Percentiles rank a stretch among this genome's conserved stretches.
Evolutionary conservation across 2,113 vertebrate genomes (phyloP).

Genomic region (Cygnus buccinator): DNA sequence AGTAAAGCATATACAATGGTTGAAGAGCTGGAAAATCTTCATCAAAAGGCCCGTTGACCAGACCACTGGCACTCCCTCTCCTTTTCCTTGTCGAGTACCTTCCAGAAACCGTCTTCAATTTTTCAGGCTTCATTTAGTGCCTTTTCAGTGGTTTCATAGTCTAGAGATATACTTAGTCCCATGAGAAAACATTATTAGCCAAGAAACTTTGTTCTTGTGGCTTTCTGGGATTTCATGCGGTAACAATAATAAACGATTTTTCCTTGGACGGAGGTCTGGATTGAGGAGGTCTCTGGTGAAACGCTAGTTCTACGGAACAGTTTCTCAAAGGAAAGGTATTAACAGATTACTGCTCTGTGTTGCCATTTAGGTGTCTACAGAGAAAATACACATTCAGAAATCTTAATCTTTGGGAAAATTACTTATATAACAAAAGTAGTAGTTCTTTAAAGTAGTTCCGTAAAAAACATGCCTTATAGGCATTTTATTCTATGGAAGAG

Average conservation of each 20-base stretch:
- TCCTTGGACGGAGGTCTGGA: background rate
- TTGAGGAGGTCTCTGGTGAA: slow-evolving; percentile 15
- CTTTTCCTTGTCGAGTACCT: background rate
- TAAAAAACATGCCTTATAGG: background rate
- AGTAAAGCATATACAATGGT: background rate
- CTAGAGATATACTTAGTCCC: background rate
- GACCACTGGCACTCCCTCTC: background rate
- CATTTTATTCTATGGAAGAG: background rate
- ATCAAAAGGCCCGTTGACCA: background rate
- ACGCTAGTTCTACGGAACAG: background rate
- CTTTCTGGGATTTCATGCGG: background rate
- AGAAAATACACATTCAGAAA: background rate
- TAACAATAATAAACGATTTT: background rate
- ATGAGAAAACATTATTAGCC: background rate
- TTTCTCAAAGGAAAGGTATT: background rate
- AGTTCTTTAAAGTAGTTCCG: background rate
- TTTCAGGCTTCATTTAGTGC: background rate
- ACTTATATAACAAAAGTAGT: background rate
- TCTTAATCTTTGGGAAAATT: background rate
- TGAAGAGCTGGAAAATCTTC: background rate
- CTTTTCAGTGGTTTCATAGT: background rate
- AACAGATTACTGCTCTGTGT: background rate
- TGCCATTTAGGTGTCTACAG: background rate
- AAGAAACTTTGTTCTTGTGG: background rate
- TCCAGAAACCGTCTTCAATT: background rate